Percentiles rank a stretch among this genome's conserved stretches.
Conservation (phyloP, 1,140 invertebrate genomes). For the Drosophila nannoptera region DNA sequence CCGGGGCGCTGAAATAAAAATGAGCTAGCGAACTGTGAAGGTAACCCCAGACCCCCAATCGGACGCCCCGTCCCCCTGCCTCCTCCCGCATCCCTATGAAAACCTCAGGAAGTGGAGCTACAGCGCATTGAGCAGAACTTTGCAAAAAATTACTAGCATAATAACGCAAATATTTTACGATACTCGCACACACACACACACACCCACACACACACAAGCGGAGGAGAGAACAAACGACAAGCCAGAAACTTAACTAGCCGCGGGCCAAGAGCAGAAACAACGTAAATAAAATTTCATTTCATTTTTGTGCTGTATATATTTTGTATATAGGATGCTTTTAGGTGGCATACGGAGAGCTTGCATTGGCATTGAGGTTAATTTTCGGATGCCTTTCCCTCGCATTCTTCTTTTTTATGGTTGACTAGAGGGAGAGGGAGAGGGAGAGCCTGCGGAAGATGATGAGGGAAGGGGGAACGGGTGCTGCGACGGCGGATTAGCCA, state of each 20-base stretch:
- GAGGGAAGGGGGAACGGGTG: too few species aligned
- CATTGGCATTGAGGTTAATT: constrained; percentile 76
- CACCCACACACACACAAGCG: constrained; percentile 2
- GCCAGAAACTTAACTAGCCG: constrained; percentile 74
- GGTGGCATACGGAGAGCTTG: constrained; percentile 67
- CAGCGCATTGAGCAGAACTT: constrained; percentile 18
- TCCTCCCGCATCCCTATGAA: neutral
- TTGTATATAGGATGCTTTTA: constrained; percentile 32
- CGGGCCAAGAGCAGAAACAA: constrained; percentile 62
- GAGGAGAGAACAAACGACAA: constrained; percentile 44
- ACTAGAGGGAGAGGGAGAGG: too few species aligned
- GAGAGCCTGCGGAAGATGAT: too few species aligned
- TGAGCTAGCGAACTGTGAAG: constrained; percentile 60
- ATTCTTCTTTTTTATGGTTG: constrained; percentile 9
- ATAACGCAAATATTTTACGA: constrained; percentile 77
- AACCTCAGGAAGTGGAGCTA: constrained; percentile 14
- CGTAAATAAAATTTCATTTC: constrained; percentile 72
- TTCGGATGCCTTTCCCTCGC: constrained; percentile 31
- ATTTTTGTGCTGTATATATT: constrained; percentile 45
- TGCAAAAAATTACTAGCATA: constrained; percentile 73
- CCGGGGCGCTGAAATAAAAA: constrained; percentile 68
- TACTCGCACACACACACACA: constrained; percentile 35
- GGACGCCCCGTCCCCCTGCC: neutral
- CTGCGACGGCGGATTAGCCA: constrained; percentile 41
- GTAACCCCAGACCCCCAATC: constrained; percentile 27